Evolutionary conservation across 2,888 invertebrate genomes (phyloP).

Genomic region (Yponomeuta cagnagella): DNA sequence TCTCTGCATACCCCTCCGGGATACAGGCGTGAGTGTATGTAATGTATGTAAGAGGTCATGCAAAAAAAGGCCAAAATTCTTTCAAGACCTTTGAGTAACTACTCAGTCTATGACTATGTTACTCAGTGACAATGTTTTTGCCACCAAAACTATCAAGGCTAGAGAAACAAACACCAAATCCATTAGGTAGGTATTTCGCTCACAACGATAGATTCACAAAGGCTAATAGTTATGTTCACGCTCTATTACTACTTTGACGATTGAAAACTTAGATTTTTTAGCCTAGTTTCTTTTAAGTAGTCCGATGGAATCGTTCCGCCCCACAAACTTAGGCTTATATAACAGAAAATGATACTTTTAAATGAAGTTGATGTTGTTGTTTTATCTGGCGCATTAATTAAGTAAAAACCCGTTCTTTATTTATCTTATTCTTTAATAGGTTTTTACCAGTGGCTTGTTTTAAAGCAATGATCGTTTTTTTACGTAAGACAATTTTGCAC

Average conservation of each 20-base stretch:
- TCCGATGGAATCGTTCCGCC: neutral
- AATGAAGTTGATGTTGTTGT: slow-evolving; percentile 5
- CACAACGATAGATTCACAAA: neutral
- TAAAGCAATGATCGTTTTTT: no score
- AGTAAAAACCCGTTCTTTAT: neutral
- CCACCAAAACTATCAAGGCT: neutral
- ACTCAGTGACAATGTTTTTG: neutral
- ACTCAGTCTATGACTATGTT: no score
- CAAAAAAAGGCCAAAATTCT: no score
- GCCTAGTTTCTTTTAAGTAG: neutral
- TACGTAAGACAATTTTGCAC: no score
- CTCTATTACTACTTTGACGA: no score
- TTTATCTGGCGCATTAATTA: neutral
- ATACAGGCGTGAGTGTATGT: no score
- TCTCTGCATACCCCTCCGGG: no score
- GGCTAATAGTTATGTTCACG: no score
- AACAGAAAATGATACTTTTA: neutral
- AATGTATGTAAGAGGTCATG: no score
- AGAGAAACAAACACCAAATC: neutral
- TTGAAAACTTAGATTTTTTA: neutral
- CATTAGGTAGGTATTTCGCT: neutral
- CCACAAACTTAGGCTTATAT: neutral
- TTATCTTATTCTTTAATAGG: neutral
- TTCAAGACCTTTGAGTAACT: no score
- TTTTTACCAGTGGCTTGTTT: neutral